Evolutionary conservation across 1,140 invertebrate species (phyloP).

Genomic region (Aphidius gifuensis): DNA sequence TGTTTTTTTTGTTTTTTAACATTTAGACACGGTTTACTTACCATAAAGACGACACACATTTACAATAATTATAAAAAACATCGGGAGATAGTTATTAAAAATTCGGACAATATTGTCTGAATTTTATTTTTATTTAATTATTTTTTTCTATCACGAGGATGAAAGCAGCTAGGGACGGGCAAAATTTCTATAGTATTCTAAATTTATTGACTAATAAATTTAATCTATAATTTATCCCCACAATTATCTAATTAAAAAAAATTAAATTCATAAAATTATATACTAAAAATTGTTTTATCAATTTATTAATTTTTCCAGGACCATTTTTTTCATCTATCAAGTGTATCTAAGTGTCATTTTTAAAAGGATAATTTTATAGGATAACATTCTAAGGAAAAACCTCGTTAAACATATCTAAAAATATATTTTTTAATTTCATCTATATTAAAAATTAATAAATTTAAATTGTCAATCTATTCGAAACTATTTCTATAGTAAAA

Average conservation of each 20-base stretch:
- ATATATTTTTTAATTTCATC: too few species aligned
- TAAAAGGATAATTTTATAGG: too few species aligned
- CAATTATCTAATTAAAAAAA: too few species aligned
- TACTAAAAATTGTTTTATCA: not conserved
- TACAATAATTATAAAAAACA: constrained; percentile 17
- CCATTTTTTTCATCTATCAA: not conserved
- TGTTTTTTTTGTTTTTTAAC: constrained; percentile 13
- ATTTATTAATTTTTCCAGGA: not conserved
- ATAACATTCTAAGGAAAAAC: too few species aligned
- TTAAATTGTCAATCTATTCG: too few species aligned
- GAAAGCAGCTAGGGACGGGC: constrained; percentile 50
- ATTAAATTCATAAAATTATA: too few species aligned
- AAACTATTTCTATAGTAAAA: too few species aligned
- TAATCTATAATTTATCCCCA: too few species aligned
- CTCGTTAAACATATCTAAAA: too few species aligned
- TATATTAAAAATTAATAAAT: too few species aligned
- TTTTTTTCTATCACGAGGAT: constrained; percentile 21
- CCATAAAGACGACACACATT: constrained; percentile 15
- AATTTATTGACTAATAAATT: too few species aligned
- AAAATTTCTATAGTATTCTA: not conserved
- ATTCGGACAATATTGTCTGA: constrained; percentile 11
- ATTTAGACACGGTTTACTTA: constrained; percentile 23
- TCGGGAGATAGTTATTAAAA: not conserved
- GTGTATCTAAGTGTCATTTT: too few species aligned
- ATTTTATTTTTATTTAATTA: constrained; percentile 3